Base-by-base conservation (phyloP, 2,797 vertebrate genomes). In the Paguma larvata region DNA sequence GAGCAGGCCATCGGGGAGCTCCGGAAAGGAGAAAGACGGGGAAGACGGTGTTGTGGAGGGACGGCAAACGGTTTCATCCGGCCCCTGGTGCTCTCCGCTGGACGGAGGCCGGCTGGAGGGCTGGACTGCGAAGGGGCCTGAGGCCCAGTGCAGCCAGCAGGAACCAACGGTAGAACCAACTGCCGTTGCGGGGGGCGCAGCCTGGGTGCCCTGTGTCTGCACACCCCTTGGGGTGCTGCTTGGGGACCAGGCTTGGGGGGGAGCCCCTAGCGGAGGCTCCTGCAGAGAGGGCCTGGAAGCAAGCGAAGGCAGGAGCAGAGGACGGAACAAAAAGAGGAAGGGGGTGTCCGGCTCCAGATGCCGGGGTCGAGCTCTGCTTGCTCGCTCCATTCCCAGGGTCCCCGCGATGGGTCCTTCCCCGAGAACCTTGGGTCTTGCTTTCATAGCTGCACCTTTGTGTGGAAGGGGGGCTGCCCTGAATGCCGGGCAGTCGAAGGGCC, bases 21-120 rank as follows among this genome's bases (percentile, higher is more conserved):
- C 41, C 1, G 14, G 11, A 34, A n/a, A 6, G 2, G n/a, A n/a
- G n/a, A n/a, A n/a, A n/a, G n/a, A 23, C 1, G 1, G 14, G 5
- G 16, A 30, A 23, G 51, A 1, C 30, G 8, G 19, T 0, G 2
- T 0, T 0, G 0, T 11, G 2, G 6, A 1, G n/a, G 44, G 23
- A 15, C 5, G 4, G 34, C 6, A 2, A 25, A 18, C 0, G 53
- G 3, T 14, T 4, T 15, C 30, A 16, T 14, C 53, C 34, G 4
- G 2, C 10, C 2, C 12, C 73, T 77, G 10, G 1, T 0, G 12
- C 12, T 62, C n/a, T 14, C 68, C 8, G 4, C 12, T 0, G 25
- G 32, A 44, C 1, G 44, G 77, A 13, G 48, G 51, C 38, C 6
- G 6, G 6, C 25, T 8, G 10, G 73, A 32, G 16, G 3, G 8